Percentiles rank a stretch among this genome's conserved stretches.
These are phyloP conservation scores for Crotophaga sulcirostris DNA, from an alignment of 2,113 vertebrate species.

Conservation along the genomic window DNA sequence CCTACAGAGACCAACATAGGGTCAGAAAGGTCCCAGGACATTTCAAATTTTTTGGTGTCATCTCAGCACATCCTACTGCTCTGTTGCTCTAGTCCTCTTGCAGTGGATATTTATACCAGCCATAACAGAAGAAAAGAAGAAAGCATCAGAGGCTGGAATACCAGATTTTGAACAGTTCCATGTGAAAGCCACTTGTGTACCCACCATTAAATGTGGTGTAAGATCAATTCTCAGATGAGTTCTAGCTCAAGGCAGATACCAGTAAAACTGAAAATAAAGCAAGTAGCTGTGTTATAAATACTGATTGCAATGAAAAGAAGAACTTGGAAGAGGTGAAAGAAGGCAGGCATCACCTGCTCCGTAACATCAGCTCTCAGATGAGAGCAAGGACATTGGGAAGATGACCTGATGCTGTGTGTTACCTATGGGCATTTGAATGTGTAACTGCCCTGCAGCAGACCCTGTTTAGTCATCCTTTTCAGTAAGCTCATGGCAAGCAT, in stretches of 20 bases:
- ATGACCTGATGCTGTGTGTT: not conserved
- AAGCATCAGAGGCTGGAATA: not conserved
- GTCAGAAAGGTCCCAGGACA: not conserved
- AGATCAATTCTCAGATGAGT: not conserved
- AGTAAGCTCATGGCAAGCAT: not conserved
- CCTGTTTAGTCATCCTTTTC: not conserved
- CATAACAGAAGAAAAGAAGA: not conserved
- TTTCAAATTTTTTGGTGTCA: not conserved
- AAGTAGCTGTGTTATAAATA: not conserved
- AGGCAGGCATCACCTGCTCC: not conserved
- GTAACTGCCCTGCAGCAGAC: not conserved
- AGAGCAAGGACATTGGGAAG: not conserved
- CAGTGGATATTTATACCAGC: not conserved
- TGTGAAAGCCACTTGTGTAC: not conserved
- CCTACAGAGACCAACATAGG: not conserved
- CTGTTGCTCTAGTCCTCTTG: not conserved
- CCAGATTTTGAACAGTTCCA: not conserved
- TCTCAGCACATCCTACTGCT: not conserved
- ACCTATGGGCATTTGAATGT: not conserved
- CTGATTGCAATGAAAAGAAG: not conserved
- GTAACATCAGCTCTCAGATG: not conserved
- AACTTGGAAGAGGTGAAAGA: not conserved
- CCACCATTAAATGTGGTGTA: not conserved
- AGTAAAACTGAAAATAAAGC: not conserved
- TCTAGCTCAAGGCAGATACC: not conserved